Conservation (phyloP, 2,888 invertebrate genomes). For the Nemotelus pantherinus region DNA sequence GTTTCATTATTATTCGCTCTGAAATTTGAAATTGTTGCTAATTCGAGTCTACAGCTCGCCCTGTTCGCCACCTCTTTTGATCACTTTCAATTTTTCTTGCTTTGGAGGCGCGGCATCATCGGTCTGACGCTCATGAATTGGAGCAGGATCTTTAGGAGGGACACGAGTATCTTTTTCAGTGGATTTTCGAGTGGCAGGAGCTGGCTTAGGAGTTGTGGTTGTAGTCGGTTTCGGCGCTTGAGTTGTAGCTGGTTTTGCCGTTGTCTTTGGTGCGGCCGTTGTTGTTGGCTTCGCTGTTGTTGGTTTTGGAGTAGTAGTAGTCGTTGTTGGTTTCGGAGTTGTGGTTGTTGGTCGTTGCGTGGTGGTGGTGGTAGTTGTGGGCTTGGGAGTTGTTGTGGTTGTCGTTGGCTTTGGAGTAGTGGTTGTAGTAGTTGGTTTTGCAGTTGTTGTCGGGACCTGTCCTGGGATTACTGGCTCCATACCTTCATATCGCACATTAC, state of each 20-base stretch:
- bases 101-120: constrained; percentile 68
- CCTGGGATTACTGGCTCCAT: constrained; percentile 56
- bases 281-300: constrained; percentile 54
- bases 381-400: constrained; percentile 38
- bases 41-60: constrained; percentile 58
- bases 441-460: constrained; percentile 52
- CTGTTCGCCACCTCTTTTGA: constrained; percentile 68
- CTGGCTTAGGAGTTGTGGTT: constrained; percentile 48
- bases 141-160: constrained; percentile 59
- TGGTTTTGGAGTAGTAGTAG: constrained; percentile 53
- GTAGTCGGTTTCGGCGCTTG: constrained; percentile 55
- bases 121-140: constrained; percentile 68
- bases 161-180: constrained; percentile 46
- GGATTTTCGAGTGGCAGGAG: constrained; percentile 51
- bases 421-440: constrained; percentile 53
- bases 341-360: constrained; percentile 51
- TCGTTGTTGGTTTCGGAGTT: constrained; percentile 54
- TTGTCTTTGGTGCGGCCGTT: constrained; percentile 53
- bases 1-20: too few species aligned
- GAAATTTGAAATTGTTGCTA: too few species aligned
- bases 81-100: constrained; percentile 70
- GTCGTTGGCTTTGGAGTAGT: constrained; percentile 53
- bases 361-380: constrained; percentile 48
- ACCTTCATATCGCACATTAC: constrained; percentile 61
- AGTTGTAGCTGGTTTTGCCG: constrained; percentile 51